Percentiles rank a stretch among this genome's conserved stretches.
Evolutionary conservation across 1,140 invertebrate genomes (phyloP).

Genomic region (Drusus annulatus): DNA sequence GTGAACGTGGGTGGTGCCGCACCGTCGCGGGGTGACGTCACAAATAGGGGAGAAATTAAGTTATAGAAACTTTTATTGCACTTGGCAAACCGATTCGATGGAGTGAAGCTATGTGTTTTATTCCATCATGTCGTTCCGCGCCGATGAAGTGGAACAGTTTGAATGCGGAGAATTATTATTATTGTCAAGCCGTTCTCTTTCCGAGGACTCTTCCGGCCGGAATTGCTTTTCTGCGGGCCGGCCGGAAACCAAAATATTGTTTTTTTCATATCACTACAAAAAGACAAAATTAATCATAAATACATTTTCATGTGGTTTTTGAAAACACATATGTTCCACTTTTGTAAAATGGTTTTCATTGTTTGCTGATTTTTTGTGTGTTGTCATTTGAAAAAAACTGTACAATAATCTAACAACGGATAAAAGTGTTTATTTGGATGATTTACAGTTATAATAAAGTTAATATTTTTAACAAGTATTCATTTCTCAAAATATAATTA

Average conservation of each 20-base stretch:
- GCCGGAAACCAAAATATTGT: not conserved
- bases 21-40: slow-evolving; percentile 6
- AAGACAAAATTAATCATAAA: not conserved
- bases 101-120: slow-evolving; percentile 22
- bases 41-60: slow-evolving; percentile 22
- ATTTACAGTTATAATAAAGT: too few species aligned
- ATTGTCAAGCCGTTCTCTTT: not conserved
- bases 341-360: too few species aligned
- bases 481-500: too few species aligned
- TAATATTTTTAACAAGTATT: too few species aligned
- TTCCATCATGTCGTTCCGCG: slow-evolving; percentile 10
- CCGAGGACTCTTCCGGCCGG: slow-evolving; percentile 1
- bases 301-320: not conserved
- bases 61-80: slow-evolving; percentile 40
- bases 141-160: slow-evolving; percentile 16
- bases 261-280: not conserved
- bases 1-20: not conserved
- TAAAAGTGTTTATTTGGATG: too few species aligned
- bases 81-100: slow-evolving; percentile 34
- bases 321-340: too few species aligned
- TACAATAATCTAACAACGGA: too few species aligned
- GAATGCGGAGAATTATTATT: slow-evolving; percentile 21
- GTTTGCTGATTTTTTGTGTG: too few species aligned
- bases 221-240: not conserved
- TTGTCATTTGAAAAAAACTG: too few species aligned